These are phyloP conservation scores for Microplitis deprimator DNA, from an alignment of 2,888 invertebrate genomes.

Conservation along the genomic window DNA sequence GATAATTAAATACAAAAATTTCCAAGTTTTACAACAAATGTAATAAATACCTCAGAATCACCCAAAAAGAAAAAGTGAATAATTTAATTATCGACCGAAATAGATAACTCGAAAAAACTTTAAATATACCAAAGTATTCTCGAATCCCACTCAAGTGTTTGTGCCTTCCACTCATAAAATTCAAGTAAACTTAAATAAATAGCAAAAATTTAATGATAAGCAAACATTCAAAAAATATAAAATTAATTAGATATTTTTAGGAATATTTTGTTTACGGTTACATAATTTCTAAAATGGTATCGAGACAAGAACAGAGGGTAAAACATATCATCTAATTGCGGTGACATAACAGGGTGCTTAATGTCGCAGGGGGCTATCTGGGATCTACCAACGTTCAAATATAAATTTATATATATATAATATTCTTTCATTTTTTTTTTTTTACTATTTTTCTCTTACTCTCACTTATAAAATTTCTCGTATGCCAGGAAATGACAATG, in stretches of 20 bases:
- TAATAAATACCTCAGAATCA: too few relatives aligned
- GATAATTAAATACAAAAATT: too few relatives aligned
- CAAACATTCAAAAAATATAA: not conserved
- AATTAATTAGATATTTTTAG: conserved; percentile 15
- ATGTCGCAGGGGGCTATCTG: conserved; percentile 39
- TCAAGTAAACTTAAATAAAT: not conserved
- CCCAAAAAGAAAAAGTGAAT: too few relatives aligned
- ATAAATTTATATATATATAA: too few relatives aligned
- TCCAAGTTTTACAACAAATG: too few relatives aligned
- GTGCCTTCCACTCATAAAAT: too few relatives aligned
- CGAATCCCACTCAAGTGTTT: too few relatives aligned
- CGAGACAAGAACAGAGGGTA: conserved; percentile 35
- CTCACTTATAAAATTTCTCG: conserved; percentile 24
- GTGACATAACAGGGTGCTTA: conserved; percentile 48
- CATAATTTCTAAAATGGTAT: conserved; percentile 28
- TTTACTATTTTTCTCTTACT: not conserved
- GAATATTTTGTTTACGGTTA: conserved; percentile 26
- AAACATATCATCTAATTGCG: conserved; percentile 45
- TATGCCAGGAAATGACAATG: conserved; percentile 49
- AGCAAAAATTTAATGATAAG: not conserved
- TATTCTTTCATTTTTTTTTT: too few relatives aligned
- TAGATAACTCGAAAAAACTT: too few relatives aligned
- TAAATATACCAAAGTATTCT: too few relatives aligned
- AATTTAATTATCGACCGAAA: too few relatives aligned
- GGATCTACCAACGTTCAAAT: conserved; percentile 18